Conservation (phyloP, 2,888 invertebrate species). For the Dioctria rufipes region DNA sequence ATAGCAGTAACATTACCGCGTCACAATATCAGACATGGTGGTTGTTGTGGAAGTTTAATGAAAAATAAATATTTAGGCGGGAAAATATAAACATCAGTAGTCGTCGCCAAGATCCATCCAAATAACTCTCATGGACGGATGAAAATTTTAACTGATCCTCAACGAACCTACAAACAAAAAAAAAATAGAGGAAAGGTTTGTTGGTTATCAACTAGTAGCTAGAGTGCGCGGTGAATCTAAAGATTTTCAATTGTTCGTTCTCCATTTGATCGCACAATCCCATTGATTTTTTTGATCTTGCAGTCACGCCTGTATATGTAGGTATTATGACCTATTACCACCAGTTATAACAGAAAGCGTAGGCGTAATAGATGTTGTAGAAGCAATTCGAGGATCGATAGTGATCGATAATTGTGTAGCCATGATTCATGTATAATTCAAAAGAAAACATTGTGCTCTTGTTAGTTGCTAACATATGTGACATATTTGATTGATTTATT, state of each 20-base stretch:
- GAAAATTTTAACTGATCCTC: slow-evolving; percentile 13
- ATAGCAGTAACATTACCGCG: background rate
- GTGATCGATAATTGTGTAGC: slow-evolving; percentile 24
- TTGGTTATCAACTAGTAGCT: too few relatives aligned
- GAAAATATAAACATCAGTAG: slow-evolving; percentile 15
- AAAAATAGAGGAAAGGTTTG: too few relatives aligned
- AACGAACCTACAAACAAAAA: background rate
- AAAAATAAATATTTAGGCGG: slow-evolving; percentile 13
- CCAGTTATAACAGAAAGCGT: background rate
- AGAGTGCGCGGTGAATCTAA: background rate
- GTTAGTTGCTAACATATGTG: slow-evolving; percentile 41
- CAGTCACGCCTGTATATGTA: slow-evolving; percentile 23
- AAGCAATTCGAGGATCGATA: slow-evolving; percentile 35
- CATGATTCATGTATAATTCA: slow-evolving; percentile 45
- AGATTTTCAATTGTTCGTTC: slow-evolving; percentile 16
- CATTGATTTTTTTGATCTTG: slow-evolving; percentile 15
- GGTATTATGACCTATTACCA: slow-evolving; percentile 20
- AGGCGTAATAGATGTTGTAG: background rate
- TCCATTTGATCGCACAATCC: slow-evolving; percentile 10
- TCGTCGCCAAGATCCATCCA: background rate
- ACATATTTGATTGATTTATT: slow-evolving; percentile 54
- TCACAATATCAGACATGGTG: background rate
- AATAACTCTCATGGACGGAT: background rate
- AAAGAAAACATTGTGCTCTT: slow-evolving; percentile 30
- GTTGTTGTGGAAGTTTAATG: background rate